Evolutionary conservation across 2,113 vertebrate genomes (phyloP).

Genomic region (Gymnocephalus cernua): DNA sequence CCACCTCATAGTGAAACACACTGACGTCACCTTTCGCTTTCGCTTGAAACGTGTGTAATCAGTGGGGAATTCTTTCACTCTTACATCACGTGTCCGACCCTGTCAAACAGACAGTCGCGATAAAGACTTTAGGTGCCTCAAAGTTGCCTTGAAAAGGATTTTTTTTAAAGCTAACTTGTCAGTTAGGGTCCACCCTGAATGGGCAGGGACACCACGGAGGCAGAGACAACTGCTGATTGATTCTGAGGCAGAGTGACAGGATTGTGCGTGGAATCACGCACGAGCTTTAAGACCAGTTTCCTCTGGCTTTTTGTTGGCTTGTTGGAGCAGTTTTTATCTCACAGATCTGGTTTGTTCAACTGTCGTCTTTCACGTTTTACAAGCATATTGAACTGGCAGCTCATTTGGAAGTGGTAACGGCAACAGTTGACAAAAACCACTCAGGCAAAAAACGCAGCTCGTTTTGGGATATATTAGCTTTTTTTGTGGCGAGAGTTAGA

Average conservation of each 20-base stretch:
- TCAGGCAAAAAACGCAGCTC: background rate
- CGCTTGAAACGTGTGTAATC: slow-evolving; percentile 35
- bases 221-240: background rate
- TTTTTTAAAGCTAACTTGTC: background rate
- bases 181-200: slow-evolving; percentile 8
- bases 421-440: background rate
- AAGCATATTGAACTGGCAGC: too few species aligned
- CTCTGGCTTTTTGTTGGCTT: background rate
- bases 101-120: slow-evolving; percentile 20
- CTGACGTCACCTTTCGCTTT: slow-evolving; percentile 18
- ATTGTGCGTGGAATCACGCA: background rate
- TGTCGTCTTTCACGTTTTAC: too few species aligned
- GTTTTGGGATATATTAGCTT: background rate
- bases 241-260: background rate
- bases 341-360: background rate
- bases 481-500: background rate
- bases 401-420: too few species aligned
- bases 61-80: slow-evolving; percentile 33
- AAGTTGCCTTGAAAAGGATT: background rate
- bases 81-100: slow-evolving; percentile 17
- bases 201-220: background rate
- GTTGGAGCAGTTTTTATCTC: background rate
- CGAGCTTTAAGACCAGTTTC: background rate
- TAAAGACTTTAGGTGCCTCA: slow-evolving; percentile 10
- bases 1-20: slow-evolving; percentile 32